These are phyloP conservation scores for Arrhamphus sclerolepis DNA, from an alignment of 2,797 vertebrate genomes.

Conservation along the genomic window DNA sequence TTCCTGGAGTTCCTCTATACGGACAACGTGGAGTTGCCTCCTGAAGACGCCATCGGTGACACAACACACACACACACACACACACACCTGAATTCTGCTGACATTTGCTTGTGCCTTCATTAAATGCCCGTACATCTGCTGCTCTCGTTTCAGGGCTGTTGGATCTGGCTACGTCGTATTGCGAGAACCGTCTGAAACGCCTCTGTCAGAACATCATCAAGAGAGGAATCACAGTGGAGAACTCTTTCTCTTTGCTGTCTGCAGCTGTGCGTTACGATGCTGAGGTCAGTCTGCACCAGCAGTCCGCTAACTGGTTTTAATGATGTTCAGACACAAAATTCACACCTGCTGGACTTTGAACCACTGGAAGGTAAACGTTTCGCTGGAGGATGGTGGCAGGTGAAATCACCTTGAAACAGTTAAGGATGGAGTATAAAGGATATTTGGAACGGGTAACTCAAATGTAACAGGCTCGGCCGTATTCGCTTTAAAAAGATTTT, in stretches of 20 bases:
- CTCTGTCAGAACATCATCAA: slow-evolving; percentile 98
- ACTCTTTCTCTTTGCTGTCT: slow-evolving; percentile 94
- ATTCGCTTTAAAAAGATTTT: no score
- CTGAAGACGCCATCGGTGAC: slow-evolving; percentile 98
- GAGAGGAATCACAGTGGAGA: slow-evolving; percentile 93
- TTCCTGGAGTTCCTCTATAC: slow-evolving; percentile 98
- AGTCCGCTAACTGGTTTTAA: no score
- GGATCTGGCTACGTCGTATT: slow-evolving; percentile 96
- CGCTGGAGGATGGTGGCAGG: no score
- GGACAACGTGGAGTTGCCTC: slow-evolving; percentile 90
- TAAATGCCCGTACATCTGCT: not conserved
- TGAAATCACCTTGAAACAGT: no score
- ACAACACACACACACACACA: no score
- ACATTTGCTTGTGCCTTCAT: not conserved
- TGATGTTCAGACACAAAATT: no score
- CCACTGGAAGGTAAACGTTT: no score
- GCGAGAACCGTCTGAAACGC: slow-evolving; percentile 94
- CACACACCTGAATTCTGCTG: not conserved
- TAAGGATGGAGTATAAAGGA: no score
- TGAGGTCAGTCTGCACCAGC: slow-evolving; percentile 80
- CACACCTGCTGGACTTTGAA: no score
- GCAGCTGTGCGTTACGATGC: slow-evolving; percentile 97
- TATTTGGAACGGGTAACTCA: no score
- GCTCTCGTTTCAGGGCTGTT: slow-evolving; percentile 90
- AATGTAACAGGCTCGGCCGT: no score